phyloP scores from a whole-genome alignment of 92 coral and sea anemone species.

The Epizoanthus ramosus region DNA sequence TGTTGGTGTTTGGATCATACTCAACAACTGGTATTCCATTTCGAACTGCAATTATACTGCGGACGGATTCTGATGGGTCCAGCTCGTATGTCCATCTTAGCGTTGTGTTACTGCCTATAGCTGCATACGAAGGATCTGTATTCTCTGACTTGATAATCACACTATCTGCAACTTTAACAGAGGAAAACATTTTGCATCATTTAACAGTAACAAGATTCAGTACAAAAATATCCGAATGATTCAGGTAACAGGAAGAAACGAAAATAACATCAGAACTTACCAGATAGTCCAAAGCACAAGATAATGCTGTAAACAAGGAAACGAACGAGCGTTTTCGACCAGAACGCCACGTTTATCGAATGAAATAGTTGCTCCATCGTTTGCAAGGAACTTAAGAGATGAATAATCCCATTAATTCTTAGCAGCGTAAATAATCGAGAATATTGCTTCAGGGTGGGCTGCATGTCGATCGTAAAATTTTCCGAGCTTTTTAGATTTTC shows the following conservation, averaged over 20 bases:
- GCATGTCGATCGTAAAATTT: too few relatives aligned
- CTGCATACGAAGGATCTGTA: not conserved
- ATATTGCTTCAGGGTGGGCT: not conserved
- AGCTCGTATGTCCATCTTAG: constrained; percentile 2
- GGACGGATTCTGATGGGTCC: not conserved
- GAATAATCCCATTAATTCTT: not conserved
- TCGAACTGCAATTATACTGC: not conserved
- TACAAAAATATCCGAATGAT: not conserved
- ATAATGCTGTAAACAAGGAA: not conserved
- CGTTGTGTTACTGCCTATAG: not conserved
- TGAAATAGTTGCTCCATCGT: not conserved
- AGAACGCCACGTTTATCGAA: not conserved
- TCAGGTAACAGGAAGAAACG: not conserved
- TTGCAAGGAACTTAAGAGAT: not conserved
- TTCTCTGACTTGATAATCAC: not conserved
- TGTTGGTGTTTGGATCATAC: not conserved
- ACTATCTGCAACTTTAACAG: not conserved
- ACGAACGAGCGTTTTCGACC: not conserved
- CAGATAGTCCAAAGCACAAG: not conserved
- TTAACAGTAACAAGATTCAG: not conserved
- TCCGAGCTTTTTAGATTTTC: too few relatives aligned
- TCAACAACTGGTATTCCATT: not conserved
- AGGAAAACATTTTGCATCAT: not conserved
- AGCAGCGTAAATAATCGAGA: not conserved
- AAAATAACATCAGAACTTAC: not conserved